Evolutionary conservation across 2,797 vertebrate species (phyloP), one percentile per base, ranked within the genome.

Genomic region (Danio kyathit): DNA sequence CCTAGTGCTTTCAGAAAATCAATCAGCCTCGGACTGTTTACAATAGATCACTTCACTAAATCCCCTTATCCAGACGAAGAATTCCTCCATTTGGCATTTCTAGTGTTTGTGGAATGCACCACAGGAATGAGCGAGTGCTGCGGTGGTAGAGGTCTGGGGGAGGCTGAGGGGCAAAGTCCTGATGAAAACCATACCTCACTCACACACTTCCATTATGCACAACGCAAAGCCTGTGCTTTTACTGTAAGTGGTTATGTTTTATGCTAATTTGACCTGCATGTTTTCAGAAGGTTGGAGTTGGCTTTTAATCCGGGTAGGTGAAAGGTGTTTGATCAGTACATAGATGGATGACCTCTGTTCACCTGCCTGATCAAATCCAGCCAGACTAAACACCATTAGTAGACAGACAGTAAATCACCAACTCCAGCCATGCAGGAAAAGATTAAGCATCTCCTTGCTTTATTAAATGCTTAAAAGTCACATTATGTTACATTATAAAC

Each of bases 361-460:
- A 76, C 76, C 80, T 73, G 71, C 74, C 57, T 69, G 67, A 49
- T 64, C 83, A 64, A 51, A 54, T 82, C 78, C 69, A 61, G 44
- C 59, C 83, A 81, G 74, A 63, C 67, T 51, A 19, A 57, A 63
- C 75, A 77, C 59, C 76, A 85, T 84, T 82, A 85, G 63, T 11
- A 65, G 57, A 56, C 57, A 66, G 82, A 78, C 11, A 69, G 73
- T 71, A 81, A 79, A 87, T 87, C 75, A 86, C 83, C 76, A 76
- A 86, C 61, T 76, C 69, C 17, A 73, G 76, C 79, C 57, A 59
- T 44, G 49, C 52, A 87, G 79, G 85, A 82, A 84, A 78, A 14
- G 29, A 41, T 75, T 64, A 40, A 19, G 14, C 49, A 52, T 49
- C 14, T 2, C 49, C 5, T 13, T 29, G 29, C 29, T 29, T 29